Evolutionary conservation across 1,140 invertebrate species (phyloP), one percentile per base, ranked within the genome.

Genomic region (Drosophila mojavensis): DNA sequence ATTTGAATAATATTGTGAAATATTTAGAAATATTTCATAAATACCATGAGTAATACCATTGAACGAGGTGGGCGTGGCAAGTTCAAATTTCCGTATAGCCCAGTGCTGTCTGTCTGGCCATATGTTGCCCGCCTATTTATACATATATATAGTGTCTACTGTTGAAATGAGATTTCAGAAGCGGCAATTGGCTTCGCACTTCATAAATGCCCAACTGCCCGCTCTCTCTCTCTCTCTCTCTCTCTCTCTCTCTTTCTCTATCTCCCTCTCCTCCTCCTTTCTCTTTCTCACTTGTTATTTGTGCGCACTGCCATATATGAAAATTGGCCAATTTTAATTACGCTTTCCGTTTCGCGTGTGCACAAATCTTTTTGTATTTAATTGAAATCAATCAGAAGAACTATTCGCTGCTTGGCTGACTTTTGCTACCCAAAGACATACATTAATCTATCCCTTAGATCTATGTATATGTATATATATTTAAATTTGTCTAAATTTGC

Each of bases 111-210:
- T 47, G 17, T 39, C 36, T 47, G 17, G 43, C 60, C 55, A 66
- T 43, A 72, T 71, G 61, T 51, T 65, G 66, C 15, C 45, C 33
- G 39, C 63, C 63, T 68, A 61, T 56, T 71, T 65, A 71, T 78
- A 78, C 75, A 59, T 55, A 71, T 78, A 78, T 78, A 59, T 55
- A 80, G 55, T 78, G 62, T 75, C 76, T 67, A 65, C 63, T 50
- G 63, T 75, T 54, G 73, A 73, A 79, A 83, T 54, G 73, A 73
- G 77, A 83, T 77, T 36, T 45, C 50, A 43, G 67, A 68, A 63
- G 41, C 81, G 77, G 60, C 78, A 84, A 81, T 85, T 85, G 75
- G 66, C 75, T 86, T 85, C 82, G 81, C 81, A 85, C 81, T 86
- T 85, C 66, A 86, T 86, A 72, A 75, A 86, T 75, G 81, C 61